These are phyloP conservation scores for Syrrhaptes paradoxus DNA, from an alignment of 2,113 vertebrate genomes.

Conservation along the genomic window DNA sequence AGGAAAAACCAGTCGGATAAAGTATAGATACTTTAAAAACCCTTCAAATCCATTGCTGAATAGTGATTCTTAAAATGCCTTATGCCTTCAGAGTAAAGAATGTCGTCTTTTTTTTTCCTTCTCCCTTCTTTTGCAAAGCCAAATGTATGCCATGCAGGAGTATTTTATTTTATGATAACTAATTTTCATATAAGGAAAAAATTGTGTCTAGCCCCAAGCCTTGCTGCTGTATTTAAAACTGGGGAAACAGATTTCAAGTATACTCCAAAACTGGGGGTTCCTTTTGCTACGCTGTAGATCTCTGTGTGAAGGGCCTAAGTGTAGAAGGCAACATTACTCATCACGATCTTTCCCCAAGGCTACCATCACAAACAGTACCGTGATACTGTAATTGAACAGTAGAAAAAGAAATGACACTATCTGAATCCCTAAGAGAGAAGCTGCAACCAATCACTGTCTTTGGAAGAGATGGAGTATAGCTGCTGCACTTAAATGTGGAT, in stretches of 20 bases:
- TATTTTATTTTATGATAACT: not conserved
- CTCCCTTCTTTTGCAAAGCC: not conserved
- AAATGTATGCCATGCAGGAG: not conserved
- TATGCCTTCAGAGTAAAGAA: not conserved
- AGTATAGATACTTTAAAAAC: not conserved
- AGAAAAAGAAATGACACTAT: not conserved
- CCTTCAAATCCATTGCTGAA: not conserved
- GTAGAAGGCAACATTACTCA: not conserved
- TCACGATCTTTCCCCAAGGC: not conserved
- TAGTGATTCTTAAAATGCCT: not conserved
- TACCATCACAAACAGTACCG: not conserved
- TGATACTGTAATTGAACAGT: not conserved
- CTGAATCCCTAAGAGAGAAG: not conserved
- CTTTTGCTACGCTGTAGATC: not conserved
- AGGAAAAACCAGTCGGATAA: not conserved
- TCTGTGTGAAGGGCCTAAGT: not conserved
- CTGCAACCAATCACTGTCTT: not conserved
- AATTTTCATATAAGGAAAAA: not conserved
- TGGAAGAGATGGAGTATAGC: not conserved
- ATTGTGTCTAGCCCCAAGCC: not conserved
- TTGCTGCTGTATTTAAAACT: not conserved
- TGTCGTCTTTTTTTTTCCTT: too few species aligned
- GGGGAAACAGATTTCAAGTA: not conserved
- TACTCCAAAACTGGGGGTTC: not conserved
- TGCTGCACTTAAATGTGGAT: not conserved